Evolutionary conservation across 2,888 invertebrate genomes (phyloP).

Genomic region (Schizotus pectinicornis): DNA sequence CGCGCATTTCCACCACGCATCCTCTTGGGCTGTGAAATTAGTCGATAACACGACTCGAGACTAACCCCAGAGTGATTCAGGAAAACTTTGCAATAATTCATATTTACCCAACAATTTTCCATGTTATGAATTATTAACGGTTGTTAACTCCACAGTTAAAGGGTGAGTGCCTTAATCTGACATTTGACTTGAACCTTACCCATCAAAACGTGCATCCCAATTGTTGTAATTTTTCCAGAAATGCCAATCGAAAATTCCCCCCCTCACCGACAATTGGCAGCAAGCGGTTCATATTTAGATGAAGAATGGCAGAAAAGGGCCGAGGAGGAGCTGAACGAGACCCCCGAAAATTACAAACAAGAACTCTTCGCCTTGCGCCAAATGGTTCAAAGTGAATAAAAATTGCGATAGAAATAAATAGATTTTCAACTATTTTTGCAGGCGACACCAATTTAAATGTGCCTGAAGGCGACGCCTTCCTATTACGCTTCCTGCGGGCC

Average conservation of each 20-base stretch:
- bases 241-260: constrained; percentile 23
- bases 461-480: constrained; percentile 63
- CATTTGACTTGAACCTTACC: no score
- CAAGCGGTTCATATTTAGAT: constrained; percentile 31
- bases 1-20: constrained; percentile 22
- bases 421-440: constrained; percentile 43
- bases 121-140: neutral
- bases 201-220: neutral
- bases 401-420: constrained; percentile 6
- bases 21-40: constrained; percentile 13
- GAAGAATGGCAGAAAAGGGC: constrained; percentile 50
- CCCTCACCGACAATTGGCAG: constrained; percentile 9
- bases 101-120: constrained; percentile 6
- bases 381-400: constrained; percentile 48
- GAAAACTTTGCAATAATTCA: constrained; percentile 6
- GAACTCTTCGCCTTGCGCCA: constrained; percentile 47
- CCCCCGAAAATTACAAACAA: constrained; percentile 50
- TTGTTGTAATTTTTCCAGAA: neutral
- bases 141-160: no score
- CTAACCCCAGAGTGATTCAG: constrained; percentile 2
- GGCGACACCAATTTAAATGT: constrained; percentile 54
- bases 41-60: constrained; percentile 16
- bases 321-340: constrained; percentile 55
- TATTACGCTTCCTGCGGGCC: constrained; percentile 65
- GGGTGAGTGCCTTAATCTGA: no score